Evolutionary conservation across 1,140 invertebrate genomes (phyloP), one percentile per base, ranked within the genome.

Genomic region (Eufriesea mexicana): DNA sequence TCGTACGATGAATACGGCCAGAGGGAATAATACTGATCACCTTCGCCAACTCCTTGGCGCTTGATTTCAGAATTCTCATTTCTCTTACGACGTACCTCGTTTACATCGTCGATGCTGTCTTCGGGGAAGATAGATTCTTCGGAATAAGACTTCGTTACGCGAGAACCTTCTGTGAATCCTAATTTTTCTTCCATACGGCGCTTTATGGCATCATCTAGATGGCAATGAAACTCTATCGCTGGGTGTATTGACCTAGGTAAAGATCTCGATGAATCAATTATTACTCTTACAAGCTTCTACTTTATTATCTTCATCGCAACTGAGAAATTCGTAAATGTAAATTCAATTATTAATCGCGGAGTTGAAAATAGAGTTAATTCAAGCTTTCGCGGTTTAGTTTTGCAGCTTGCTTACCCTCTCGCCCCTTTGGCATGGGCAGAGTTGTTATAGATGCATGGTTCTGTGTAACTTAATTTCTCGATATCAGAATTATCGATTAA

Each of bases 11-110:
- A 73, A 71, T 84, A 55, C 59, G 72, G 57, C 28, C 49, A 35
- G 28, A 51, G 55, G 54, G 62, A 86, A 84, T 84, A 72, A 82
- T 82, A 85, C 77, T 68, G 72, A 86, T 82, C 42, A 61, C 68
- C 49, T 71, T n/a, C 74, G 8, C 71, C 84, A 83, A 49, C 57
- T 23, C 55, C 49, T 23, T 68, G 57, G 66, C 49, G 35, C 59
- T 85, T 87, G 84, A 83, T 83, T 87, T 86, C 79, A 86, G 75
- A 86, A 77, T 86, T 85, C 79, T 79, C 84, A 83, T 83, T 83
- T 87, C 70, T 86, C 84, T 83, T 49, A 61, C 55, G 74, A 28
- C 64, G 42, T 86, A 87, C 84, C 84, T 87, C 75, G 75, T 87
- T 87, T 79, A 84, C 80, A 87, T 84, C 84, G 74, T 79, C 74